A percentile compares a stretch with the other conserved stretches of the same genome.
These are phyloP conservation scores for Poecilus cupreus DNA, from an alignment of 2,888 invertebrate genomes.

Conservation along the genomic window DNA sequence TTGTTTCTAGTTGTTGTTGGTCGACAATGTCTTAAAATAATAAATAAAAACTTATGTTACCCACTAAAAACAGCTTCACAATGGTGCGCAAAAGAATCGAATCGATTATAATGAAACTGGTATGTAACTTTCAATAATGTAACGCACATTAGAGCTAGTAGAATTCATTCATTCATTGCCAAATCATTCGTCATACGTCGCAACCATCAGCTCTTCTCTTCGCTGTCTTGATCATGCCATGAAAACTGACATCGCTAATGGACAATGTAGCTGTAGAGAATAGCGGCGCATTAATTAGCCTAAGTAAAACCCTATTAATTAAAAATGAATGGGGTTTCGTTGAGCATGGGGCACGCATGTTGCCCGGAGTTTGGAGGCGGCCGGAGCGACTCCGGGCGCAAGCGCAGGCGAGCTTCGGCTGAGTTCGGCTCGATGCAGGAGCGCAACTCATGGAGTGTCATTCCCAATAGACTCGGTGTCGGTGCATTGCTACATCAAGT, in stretches of 20 bases:
- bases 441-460: neutral
- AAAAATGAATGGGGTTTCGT: slow-evolving; percentile 7
- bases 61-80: slow-evolving; percentile 60
- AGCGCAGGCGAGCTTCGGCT: slow-evolving; percentile 12
- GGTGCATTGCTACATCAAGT: neutral
- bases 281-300: slow-evolving; percentile 4
- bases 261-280: neutral
- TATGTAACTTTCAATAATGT: slow-evolving; percentile 65
- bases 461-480: slow-evolving; percentile 27
- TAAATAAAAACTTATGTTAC: slow-evolving; percentile 56
- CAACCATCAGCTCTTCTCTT: neutral
- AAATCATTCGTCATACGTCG: neutral
- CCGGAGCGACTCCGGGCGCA: neutral
- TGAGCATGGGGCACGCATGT: neutral
- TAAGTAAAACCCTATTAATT: slow-evolving; percentile 18
- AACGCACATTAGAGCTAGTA: slow-evolving; percentile 46
- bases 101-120: slow-evolving; percentile 68
- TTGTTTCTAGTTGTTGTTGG: slow-evolving; percentile 24
- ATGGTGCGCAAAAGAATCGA: slow-evolving; percentile 69
- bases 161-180: slow-evolving; percentile 48
- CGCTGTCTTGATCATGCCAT: no score
- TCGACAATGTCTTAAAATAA: slow-evolving; percentile 31
- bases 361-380: neutral
- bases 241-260: no score
- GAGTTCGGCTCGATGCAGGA: slow-evolving; percentile 30